phyloP scores from a whole-genome alignment of 2,797 vertebrate species.

The Schizopygopsis pylzovi region DNA sequence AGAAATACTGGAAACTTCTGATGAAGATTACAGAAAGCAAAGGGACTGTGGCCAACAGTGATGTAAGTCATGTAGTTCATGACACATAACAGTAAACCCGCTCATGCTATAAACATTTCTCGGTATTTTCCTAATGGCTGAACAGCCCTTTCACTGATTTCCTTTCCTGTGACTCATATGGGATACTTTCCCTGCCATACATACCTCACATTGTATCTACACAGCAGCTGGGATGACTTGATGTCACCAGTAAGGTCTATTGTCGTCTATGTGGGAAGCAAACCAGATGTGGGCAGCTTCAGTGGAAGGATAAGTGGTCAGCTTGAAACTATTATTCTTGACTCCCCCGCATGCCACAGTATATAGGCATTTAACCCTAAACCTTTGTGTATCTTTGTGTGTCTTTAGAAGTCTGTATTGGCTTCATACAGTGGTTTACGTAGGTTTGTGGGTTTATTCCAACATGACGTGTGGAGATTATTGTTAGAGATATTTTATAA shows the following conservation, averaged over 20 bases:
- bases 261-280: neutral
- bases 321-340: conserved; percentile 70
- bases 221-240: neutral
- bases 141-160: conserved; percentile 2
- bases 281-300: conserved; percentile 51
- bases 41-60: neutral
- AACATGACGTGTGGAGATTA: neutral
- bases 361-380: neutral
- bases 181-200: neutral
- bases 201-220: neutral
- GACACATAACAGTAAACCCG: neutral
- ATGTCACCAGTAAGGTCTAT: neutral
- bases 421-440: neutral
- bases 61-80: neutral
- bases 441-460: conserved; percentile 9
- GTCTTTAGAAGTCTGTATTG: neutral
- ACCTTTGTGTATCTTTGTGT: neutral
- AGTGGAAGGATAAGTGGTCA: conserved; percentile 61
- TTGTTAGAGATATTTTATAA: conserved; percentile 4
- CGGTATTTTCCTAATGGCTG: neutral
- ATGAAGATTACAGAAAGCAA: neutral
- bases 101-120: neutral
- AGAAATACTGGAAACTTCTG: neutral
- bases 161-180: neutral
- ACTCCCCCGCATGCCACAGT: conserved; percentile 32